Evolutionary conservation across 2,113 vertebrate species (phyloP), one percentile per base, ranked within the genome.

Genomic region (Gambusia affinis): DNA sequence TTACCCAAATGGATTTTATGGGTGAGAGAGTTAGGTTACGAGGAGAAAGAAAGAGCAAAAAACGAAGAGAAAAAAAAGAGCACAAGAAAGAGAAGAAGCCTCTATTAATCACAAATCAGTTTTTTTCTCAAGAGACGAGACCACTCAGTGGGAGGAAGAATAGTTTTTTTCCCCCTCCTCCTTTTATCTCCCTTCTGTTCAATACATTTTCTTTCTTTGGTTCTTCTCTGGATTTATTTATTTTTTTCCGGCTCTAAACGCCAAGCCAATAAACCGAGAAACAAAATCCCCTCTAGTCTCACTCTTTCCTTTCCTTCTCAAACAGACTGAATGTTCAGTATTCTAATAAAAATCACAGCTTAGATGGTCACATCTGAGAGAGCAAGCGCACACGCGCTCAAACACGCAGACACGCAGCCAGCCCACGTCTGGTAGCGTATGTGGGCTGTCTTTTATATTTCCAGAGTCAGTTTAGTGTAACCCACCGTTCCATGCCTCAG

Each of bases 31-130:
- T 81, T 73, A 29, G 76, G 75, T 80, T 73, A 76, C 73, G 62
- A 44, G 60, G 60, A 73, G 39, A 68, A 44, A 62, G 27, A 60
- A 12, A 30, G 0, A 39, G 37, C 19, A 31, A 37, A 15, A 51
- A 63, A 27, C 27, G 27, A 27, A 27, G 27, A 60, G 27, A 60
- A 65, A 30, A 72, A 14, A 44, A 44, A 47, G 15, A 44, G 12
- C 4, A 44, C 1, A 17, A 44, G 27, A 24, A 33, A 60, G 79
- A 81, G 79, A 79, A 73, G 67, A 64, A 78, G 85, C 73, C 87
- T 85, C 90, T 82, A 92, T 92, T 93, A 85, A 92, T 92, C 90
- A 92, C 64, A 92, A 91, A 92, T 93, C 86, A 89, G 87, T 92
- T 88, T 81, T 92, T 87, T 69, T 64, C 91, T 86, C 83, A 17